Evolutionary conservation across 2,797 vertebrate genomes (phyloP).

Genomic region (Lophotriccus pileatus): DNA sequence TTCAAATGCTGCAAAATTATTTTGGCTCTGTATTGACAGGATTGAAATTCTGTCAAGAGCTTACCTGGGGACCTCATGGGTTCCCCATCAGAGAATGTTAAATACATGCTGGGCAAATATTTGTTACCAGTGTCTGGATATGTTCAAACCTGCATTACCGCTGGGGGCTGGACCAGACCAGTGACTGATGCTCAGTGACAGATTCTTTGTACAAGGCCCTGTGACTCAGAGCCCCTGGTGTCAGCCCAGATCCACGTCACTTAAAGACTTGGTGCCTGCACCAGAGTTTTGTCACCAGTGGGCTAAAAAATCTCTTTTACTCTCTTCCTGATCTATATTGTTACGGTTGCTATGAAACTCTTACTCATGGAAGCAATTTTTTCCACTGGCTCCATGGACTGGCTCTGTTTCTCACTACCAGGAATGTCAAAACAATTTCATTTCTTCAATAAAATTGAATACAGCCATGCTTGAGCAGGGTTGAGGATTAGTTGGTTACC

Average conservation of each 20-base stretch:
- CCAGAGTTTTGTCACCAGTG: not conserved
- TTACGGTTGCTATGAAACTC: conserved; percentile 17
- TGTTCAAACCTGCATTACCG: not conserved
- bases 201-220: not conserved
- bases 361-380: not conserved
- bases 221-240: not conserved
- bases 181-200: not conserved
- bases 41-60: not conserved
- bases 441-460: conserved; percentile 20
- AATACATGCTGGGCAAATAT: not conserved
- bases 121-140: not conserved
- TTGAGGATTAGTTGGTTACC: not conserved
- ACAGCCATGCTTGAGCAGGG: not conserved
- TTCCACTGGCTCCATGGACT: not conserved
- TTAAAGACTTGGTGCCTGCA: not conserved
- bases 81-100: not conserved
- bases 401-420: not conserved
- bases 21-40: not conserved
- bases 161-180: not conserved
- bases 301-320: not conserved
- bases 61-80: not conserved
- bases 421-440: not conserved
- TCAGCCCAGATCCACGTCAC: not conserved
- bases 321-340: not conserved
- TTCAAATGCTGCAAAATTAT: not conserved